Percentiles rank a stretch among this genome's conserved stretches.
Conservation (phyloP, 2,888 invertebrate genomes). For the Calliopum simillimum region DNA sequence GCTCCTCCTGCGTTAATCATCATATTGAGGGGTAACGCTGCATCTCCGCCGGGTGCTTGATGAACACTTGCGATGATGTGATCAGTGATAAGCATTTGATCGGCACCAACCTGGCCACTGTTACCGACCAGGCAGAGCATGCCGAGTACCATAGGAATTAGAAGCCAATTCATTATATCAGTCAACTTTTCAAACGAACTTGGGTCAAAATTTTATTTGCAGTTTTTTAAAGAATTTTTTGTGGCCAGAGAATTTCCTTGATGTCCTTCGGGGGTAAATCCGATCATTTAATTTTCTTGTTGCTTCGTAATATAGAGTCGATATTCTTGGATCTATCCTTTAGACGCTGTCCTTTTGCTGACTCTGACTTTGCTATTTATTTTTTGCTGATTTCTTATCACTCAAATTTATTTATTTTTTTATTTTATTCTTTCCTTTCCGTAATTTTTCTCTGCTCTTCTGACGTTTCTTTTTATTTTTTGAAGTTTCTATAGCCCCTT, state of each 20-base stretch:
- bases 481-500: no score
- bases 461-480: no score
- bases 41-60: slow-evolving; percentile 29
- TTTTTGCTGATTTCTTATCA: no score
- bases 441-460: no score
- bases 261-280: not conserved
- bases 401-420: no score
- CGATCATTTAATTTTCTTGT: no score
- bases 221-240: not conserved
- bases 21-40: slow-evolving; percentile 24
- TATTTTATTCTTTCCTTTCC: no score
- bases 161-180: slow-evolving; percentile 26
- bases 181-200: not conserved
- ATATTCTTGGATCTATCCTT: no score
- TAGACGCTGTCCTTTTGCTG: no score
- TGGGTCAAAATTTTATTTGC: not conserved
- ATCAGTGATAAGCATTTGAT: slow-evolving; percentile 33
- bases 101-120: slow-evolving; percentile 24
- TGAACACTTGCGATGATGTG: slow-evolving; percentile 16
- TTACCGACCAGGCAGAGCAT: slow-evolving; percentile 26
- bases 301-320: no score
- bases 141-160: slow-evolving; percentile 40
- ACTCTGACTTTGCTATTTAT: no score
- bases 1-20: not conserved
- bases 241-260: not conserved